These are phyloP conservation scores for Polyommatus iphigenia DNA, from an alignment of 2,888 invertebrate species.

Conservation along the genomic window DNA sequence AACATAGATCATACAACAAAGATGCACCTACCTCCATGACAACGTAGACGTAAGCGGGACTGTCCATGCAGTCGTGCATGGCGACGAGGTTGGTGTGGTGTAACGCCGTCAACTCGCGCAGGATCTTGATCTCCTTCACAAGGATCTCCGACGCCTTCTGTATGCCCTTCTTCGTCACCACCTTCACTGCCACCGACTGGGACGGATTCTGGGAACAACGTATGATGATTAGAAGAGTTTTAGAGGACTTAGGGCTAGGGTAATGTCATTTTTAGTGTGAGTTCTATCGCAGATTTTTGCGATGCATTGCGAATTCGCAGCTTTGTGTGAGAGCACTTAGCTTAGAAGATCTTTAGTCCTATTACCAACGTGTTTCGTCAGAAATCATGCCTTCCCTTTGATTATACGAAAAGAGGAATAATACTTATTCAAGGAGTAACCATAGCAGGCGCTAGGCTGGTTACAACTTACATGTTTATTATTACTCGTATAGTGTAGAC, in stretches of 20 bases:
- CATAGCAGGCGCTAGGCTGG: no score
- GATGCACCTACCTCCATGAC: slow-evolving; percentile 95
- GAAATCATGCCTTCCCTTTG: no score
- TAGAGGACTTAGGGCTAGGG: no score
- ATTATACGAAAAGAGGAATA: no score
- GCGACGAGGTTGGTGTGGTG: slow-evolving; percentile 99
- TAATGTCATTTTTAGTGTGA: no score
- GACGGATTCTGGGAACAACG: slow-evolving; percentile 85
- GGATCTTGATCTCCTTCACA: slow-evolving; percentile 99
- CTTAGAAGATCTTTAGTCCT: no score
- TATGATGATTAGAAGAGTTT: not conserved
- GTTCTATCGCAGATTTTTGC: no score
- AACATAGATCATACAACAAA: slow-evolving; percentile 18
- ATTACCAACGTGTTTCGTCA: no score
- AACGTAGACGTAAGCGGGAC: slow-evolving; percentile 95
- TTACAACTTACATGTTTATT: no score
- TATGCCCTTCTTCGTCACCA: slow-evolving; percentile 98
- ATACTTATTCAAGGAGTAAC: no score
- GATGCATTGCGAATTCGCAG: no score
- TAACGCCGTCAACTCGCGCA: slow-evolving; percentile 97
- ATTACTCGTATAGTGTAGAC: not conserved
- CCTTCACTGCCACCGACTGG: slow-evolving; percentile 96
- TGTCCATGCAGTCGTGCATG: slow-evolving; percentile 98
- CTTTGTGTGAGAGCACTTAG: no score
- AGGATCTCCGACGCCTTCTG: slow-evolving; percentile 98